Evolutionary conservation across 1,140 invertebrate genomes (phyloP), one percentile per base, ranked within the genome.

Genomic region (Mycetomoellerius zeteki): DNA sequence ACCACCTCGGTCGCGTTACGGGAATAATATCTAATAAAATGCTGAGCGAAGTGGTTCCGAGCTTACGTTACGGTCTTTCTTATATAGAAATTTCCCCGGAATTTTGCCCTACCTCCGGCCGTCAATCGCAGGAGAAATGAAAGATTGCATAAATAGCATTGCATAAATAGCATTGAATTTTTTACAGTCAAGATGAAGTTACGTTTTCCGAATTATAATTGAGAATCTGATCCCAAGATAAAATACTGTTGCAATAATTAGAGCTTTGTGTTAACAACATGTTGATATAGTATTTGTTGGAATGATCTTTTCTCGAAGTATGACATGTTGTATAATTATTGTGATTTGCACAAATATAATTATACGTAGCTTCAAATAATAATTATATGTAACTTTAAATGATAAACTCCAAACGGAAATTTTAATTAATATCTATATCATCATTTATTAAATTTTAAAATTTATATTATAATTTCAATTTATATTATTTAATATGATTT

Each of bases 1-100:
- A 54, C 43, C 78, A 72, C 85, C 67, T 67, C 76, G 85, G 86
- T 90, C 89, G 88, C 90, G 91, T 91, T 93, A 93, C 85, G 88
- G 86, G 88, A 84, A 92, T 88, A 93, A 92, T 93, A 93, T 92
- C 90, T 92, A 93, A 93, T 93, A 93, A 93, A 93, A 92, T 86
- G 75, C 82, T 71, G 75, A 86, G 85, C 43, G 78, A 92, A 86
- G 89, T 92, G 89, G 85, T 82, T 82, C n/a, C 33, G 33, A 88
- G 89, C 73, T 72, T 72, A 21, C 3, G 88, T 43, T 52, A 43
- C 81, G 69, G 27, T 91, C 50, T 60, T 89, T 71, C 75, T 88
- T 91, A 58, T 91, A 91, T 91, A 90, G 90, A 92, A 82, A 86
- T 73, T 84, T 89, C n/a, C 56, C 12, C 10, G 30, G 62, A 85